Base-by-base conservation (phyloP, 2,113 vertebrate species). In the Leucopsar rothschildi region DNA sequence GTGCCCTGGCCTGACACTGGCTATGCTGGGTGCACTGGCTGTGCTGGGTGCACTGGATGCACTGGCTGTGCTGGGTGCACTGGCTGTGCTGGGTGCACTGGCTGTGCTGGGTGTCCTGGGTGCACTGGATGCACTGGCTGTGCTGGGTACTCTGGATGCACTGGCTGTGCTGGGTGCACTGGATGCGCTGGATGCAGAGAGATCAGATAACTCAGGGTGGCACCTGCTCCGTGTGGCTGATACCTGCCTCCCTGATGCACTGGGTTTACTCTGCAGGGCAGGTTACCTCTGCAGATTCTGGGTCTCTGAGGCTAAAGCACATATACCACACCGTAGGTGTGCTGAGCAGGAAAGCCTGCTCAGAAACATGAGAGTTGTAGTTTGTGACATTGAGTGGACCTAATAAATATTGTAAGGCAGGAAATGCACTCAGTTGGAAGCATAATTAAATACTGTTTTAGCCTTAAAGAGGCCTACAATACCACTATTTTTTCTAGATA, bases 361-460 rank as follows among this genome's bases (percentile, higher is more conserved):
- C 19, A 79, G 61, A 86, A 94, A 87, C 23, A 28, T 16, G 57
- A 89, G 78, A 69, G 49, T 15, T 78, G 44, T 33, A 20, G 35
- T 40, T 85, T 0, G 0, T 75, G 61, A 75, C 15, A 75, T 11
- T 52, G 37, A 84, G 52, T n/a, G 15, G 60, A 25, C 42, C 82
- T 82, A 76, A 93, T 90, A 91, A 96, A 88, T 82, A 90, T 12
- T 93, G 73, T 24, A 88, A n/a, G 25, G 42, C 69, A 92, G n/a
- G 66, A 88, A 91, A 92, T 64, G 15, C 18, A 66, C 52, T 87
- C 40, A 33, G 17, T 1, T 86, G 45, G 45, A 72, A 72, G 27
- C 24, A 68, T 14, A 87, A 84, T 57, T 92, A 71, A 93, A 53
- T 33, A 42, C 14, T 8, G 5, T 0, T 39, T 77, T 90, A 90